Percentiles rank a stretch among this genome's conserved stretches.
Conservation (phyloP, 2,797 vertebrate genomes). For the Labroides dimidiatus region DNA sequence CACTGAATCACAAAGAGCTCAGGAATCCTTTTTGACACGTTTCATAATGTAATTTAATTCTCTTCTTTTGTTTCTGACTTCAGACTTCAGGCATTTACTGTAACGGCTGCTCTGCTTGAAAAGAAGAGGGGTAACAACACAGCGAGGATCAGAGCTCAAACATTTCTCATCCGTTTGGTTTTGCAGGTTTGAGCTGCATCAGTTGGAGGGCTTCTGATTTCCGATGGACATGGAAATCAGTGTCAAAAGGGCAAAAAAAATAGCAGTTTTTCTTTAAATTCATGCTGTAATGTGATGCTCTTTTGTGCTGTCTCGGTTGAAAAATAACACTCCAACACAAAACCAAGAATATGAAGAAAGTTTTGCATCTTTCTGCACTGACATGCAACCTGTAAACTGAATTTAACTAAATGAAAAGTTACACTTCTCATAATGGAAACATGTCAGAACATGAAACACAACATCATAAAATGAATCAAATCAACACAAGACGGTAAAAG, state of each 20-base stretch:
- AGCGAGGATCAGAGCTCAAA: neutral
- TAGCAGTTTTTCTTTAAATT: neutral
- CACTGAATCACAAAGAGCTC: slow-evolving; percentile 8
- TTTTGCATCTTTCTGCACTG: too few species aligned
- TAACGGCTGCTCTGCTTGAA: neutral
- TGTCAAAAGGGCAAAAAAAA: slow-evolving; percentile 29
- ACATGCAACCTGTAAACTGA: too few species aligned
- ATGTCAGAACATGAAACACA: too few species aligned
- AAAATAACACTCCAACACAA: neutral
- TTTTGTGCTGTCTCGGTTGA: neutral
- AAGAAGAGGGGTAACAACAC: neutral
- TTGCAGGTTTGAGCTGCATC: neutral
- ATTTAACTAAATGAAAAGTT: too few species aligned
- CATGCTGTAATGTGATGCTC: neutral
- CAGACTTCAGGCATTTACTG: neutral
- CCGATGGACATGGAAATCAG: slow-evolving; percentile 12
- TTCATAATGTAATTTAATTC: slow-evolving; percentile 6
- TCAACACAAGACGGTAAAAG: too few species aligned
- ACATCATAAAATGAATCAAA: too few species aligned
- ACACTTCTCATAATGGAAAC: too few species aligned
- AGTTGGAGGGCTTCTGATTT: slow-evolving; percentile 15
- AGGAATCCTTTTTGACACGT: slow-evolving; percentile 6
- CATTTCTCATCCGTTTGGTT: neutral
- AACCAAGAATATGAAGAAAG: neutral
- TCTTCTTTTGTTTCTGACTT: slow-evolving; percentile 3